Conservation (phyloP, 1,140 invertebrate species). For the Asbolus verrucosus region DNA sequence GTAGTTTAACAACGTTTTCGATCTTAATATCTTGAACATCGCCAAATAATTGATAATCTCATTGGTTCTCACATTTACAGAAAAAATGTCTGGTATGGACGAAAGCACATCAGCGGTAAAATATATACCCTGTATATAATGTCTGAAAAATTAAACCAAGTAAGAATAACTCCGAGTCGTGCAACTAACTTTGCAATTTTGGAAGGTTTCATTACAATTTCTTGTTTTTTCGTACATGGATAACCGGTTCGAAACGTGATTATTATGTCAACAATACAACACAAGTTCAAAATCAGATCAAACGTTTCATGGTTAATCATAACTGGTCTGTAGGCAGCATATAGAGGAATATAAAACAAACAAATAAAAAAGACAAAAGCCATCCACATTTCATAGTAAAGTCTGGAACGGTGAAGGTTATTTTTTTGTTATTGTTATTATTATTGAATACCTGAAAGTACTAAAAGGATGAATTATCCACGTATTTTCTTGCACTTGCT, state of each 20-base stretch:
- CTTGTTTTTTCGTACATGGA: neutral
- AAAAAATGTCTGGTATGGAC: constrained; percentile 1
- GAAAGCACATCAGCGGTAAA: neutral
- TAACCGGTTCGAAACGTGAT: constrained; percentile 34
- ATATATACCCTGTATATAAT: constrained; percentile 2
- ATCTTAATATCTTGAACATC: neutral
- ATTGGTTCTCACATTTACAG: neutral
- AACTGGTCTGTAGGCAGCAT: neutral
- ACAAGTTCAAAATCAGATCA: neutral
- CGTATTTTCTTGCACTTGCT: constrained; percentile 50
- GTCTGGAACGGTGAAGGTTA: neutral
- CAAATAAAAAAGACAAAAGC: constrained; percentile 43
- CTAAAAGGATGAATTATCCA: constrained; percentile 53
- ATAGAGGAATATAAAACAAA: constrained; percentile 15
- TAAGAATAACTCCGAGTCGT: neutral
- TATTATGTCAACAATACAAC: constrained; percentile 9
- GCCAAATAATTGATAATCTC: neutral
- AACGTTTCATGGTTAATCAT: neutral
- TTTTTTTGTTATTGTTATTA: too few relatives aligned
- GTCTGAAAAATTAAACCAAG: constrained; percentile 7
- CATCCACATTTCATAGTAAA: constrained; percentile 35
- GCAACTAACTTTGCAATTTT: constrained; percentile 6
- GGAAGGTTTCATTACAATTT: constrained; percentile 1
- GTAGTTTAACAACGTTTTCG: neutral
- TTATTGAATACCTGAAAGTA: constrained; percentile 44